phyloP scores from a whole-genome alignment of 2,113 vertebrate species.

The Alligator sinensis region DNA sequence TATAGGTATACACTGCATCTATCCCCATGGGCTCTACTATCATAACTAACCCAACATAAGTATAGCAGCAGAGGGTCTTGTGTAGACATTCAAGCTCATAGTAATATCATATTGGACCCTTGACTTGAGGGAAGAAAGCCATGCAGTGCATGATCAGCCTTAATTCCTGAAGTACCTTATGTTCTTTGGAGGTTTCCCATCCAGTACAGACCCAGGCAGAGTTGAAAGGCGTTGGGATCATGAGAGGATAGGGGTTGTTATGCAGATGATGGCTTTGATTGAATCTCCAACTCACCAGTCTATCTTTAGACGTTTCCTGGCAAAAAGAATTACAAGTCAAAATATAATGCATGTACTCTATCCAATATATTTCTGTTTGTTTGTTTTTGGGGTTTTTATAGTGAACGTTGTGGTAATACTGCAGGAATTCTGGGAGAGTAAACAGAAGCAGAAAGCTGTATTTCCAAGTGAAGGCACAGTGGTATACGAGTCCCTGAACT shows the following conservation, averaged over 20 bases:
- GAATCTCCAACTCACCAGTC: background rate
- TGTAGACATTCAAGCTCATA: too few relatives aligned
- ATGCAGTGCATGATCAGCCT: too few relatives aligned
- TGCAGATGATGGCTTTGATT: background rate
- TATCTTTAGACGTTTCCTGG: background rate
- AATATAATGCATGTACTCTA: background rate
- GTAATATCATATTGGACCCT: background rate
- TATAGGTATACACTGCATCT: too few relatives aligned
- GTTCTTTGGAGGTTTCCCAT: too few relatives aligned
- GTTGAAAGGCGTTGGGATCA: too few relatives aligned
- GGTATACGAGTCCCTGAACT: slow-evolving; percentile 86
- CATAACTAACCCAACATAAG: too few relatives aligned
- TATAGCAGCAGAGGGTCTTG: too few relatives aligned
- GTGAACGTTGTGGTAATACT: slow-evolving; percentile 91
- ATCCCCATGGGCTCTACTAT: too few relatives aligned
- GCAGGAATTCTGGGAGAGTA: slow-evolving; percentile 92
- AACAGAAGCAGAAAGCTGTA: slow-evolving; percentile 75
- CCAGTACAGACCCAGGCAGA: too few relatives aligned
- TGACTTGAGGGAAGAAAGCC: too few relatives aligned
- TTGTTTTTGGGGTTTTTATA: slow-evolving; percentile 67
- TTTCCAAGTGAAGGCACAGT: slow-evolving; percentile 79
- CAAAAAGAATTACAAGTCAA: background rate
- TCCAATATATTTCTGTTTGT: background rate
- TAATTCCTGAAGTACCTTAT: too few relatives aligned
- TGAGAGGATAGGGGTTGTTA: background rate